Conservation (phyloP, 2,888 invertebrate genomes). For the Leptopterna dolabrata region DNA sequence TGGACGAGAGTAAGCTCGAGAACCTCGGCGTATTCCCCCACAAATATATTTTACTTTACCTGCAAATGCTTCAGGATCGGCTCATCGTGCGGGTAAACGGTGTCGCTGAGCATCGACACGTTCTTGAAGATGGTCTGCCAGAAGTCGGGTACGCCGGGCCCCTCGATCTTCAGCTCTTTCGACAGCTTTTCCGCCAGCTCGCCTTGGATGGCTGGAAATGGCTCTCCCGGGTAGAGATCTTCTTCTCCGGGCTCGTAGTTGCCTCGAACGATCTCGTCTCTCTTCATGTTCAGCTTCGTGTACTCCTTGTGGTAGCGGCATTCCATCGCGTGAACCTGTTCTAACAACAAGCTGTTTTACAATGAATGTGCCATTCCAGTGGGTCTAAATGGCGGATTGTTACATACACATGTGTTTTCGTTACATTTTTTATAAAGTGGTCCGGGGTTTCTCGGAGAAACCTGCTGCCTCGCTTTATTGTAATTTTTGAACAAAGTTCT, state of each 20-base stretch:
- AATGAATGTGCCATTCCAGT: too few relatives aligned
- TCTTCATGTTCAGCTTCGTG: conserved; percentile 43
- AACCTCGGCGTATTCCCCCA: too few relatives aligned
- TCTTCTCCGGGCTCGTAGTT: conserved; percentile 55
- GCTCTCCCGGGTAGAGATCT: conserved; percentile 56
- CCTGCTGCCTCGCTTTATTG: too few relatives aligned
- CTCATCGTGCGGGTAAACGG: conserved; percentile 90
- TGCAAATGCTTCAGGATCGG: conserved; percentile 85
- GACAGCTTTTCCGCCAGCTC: conserved; percentile 53
- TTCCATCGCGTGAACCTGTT: conserved; percentile 83
- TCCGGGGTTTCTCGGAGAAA: too few relatives aligned
- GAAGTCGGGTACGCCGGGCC: conserved; percentile 87
- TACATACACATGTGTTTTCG: too few relatives aligned
- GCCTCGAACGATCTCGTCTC: conserved; percentile 55
- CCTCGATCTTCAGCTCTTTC: conserved; percentile 52
- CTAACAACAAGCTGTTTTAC: too few relatives aligned
- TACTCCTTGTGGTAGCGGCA: conserved; percentile 79
- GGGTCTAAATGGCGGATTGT: too few relatives aligned
- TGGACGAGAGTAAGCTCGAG: too few relatives aligned
- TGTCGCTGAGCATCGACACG: conserved; percentile 85
- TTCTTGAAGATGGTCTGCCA: conserved; percentile 96
- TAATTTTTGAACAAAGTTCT: too few relatives aligned
- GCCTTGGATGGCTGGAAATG: conserved; percentile 30
- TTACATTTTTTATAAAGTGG: too few relatives aligned
- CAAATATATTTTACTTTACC: background rate